A percentile compares a stretch with the other conserved stretches of the same genome.
Evolutionary conservation across 2,113 vertebrate genomes (phyloP).

Genomic region (Seriola rivoliana): DNA sequence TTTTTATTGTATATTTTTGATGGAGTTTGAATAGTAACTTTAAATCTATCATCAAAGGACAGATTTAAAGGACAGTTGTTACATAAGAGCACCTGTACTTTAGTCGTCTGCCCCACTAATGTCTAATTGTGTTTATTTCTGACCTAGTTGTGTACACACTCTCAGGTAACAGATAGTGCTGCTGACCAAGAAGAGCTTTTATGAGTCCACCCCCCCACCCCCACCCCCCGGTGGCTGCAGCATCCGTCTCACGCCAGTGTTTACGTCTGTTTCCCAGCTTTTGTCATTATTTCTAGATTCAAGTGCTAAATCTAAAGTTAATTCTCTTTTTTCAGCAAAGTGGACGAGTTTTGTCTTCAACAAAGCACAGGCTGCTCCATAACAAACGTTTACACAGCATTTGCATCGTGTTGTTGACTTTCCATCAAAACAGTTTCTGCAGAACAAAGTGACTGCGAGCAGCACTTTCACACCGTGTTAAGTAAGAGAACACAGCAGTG

Average conservation of each 20-base stretch:
- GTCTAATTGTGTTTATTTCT: conserved; percentile 42
- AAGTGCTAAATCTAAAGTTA: neutral
- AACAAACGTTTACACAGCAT: conserved; percentile 36
- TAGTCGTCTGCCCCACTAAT: neutral
- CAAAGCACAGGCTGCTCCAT: neutral
- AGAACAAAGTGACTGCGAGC: conserved; percentile 4
- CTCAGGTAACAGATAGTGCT: conserved; percentile 48
- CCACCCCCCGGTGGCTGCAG: neutral
- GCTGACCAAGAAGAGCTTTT: conserved; percentile 25
- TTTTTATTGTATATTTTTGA: neutral
- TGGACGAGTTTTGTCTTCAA: neutral
- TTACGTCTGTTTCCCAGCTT: neutral
- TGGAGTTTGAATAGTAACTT: neutral
- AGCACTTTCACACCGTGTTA: conserved; percentile 38
- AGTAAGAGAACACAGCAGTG: neutral
- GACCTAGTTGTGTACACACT: conserved; percentile 31
- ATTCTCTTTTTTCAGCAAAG: neutral
- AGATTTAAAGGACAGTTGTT: neutral
- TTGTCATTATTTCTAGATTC: neutral
- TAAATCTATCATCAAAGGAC: neutral
- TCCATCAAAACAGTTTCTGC: conserved; percentile 38
- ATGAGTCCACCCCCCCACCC: conserved; percentile 5
- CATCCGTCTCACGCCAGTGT: neutral
- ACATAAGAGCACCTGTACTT: conserved; percentile 21
- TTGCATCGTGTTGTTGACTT: conserved; percentile 55